Conservation (phyloP, 2,797 vertebrate species). For the Sebastes vulpes region DNA sequence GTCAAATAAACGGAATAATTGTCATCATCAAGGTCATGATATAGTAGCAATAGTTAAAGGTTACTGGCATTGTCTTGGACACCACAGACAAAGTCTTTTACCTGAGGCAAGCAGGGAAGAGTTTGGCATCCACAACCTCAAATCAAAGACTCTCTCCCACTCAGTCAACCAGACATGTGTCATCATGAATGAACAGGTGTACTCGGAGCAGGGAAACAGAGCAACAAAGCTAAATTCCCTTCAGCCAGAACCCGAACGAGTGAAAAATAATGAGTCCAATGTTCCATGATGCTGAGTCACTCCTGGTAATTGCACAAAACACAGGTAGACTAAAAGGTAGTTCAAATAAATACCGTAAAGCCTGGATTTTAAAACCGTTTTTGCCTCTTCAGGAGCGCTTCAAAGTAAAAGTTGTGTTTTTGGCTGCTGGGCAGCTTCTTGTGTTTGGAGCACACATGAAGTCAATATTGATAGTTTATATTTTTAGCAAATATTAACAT, state of each 20-base stretch:
- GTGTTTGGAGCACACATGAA: not conserved
- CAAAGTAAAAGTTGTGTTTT: not conserved
- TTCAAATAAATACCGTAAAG: not conserved
- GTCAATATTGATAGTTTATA: not conserved
- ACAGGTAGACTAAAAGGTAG: not conserved
- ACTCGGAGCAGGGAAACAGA: not conserved
- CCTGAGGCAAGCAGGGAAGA: not conserved
- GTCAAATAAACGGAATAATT: not conserved
- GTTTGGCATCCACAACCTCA: not conserved
- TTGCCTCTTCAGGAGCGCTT: not conserved
- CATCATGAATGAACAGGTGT: not conserved
- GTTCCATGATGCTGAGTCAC: constrained; percentile 2
- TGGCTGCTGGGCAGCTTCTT: not conserved
- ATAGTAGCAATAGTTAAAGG: too few species aligned
- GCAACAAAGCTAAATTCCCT: not conserved
- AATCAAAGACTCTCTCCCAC: not conserved
- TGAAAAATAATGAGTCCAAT: constrained; percentile 9
- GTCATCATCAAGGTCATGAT: not conserved
- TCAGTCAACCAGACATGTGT: not conserved
- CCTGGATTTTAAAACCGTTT: not conserved
- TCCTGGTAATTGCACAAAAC: constrained; percentile 1
- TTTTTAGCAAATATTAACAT: not conserved
- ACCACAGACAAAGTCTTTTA: not conserved
- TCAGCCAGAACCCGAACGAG: not conserved
- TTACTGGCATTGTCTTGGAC: not conserved